Base-by-base conservation (phyloP, 2,797 vertebrate species). In the Erpetoichthys calabaricus region DNA sequence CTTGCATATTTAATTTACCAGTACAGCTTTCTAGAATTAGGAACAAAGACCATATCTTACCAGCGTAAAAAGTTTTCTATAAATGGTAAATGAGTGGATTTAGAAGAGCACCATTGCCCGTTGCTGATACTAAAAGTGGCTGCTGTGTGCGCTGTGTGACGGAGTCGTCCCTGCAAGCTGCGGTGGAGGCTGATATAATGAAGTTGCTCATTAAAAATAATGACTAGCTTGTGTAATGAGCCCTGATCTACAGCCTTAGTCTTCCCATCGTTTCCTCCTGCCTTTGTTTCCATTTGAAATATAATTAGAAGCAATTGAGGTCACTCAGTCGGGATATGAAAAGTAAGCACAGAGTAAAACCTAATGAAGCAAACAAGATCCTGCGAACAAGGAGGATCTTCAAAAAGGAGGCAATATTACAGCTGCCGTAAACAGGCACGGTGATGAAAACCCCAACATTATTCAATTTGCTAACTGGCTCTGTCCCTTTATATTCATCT, bases 131-230 rank as follows among this genome's bases (percentile, higher is more conserved):
- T 25, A 25, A 25, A 25, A 25, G 25, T 25, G 25, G 25, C 25
- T 25, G 25, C 25, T 25, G 25, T 25, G 25, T 25, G 25, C 25
- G 25, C 25, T 25, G 25, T 25, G 25, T 25, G 25, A 25, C 25
- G 25, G 25, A 25, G 25, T 25, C 25, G 25, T 25, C 25, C 25
- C 25, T 25, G 25, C 25, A 25, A 25, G 25, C 25, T 25, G 25
- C 25, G 25, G 41, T 42, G 78, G 68, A 79, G 73, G 68, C 62
- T 72, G 67, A 78, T 76, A 68, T 75, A 77, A 77, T 73, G 59
- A 67, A 78, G 70, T 73, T 75, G 42, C 64, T 79, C 74, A 77
- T 80, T 83, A 83, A 80, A 82, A 81, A 81, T 78, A 82, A 85
- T 71, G 72, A 82, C 69, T 68, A 70, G 58, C 56, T 60, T 76